Evolutionary conservation across 2,797 vertebrate species (phyloP), one percentile per base, ranked within the genome.

Genomic region (Chaetodon trifasciatus): DNA sequence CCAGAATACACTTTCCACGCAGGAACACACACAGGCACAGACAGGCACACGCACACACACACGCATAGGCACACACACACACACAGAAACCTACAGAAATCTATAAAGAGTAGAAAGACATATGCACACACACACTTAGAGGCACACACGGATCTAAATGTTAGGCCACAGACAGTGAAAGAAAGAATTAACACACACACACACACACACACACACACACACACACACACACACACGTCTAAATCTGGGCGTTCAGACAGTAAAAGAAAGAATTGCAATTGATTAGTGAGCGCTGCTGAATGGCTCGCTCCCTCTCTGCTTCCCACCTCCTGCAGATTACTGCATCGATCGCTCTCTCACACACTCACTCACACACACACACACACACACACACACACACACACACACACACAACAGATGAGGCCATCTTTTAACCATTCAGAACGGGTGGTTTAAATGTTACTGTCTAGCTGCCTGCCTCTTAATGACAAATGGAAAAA

Each of bases 251-350:
- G 75, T 83, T 86, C 72, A 86, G 83, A 93, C 89, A 85, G 87
- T 90, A 90, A 93, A 89, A 89, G 88, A 92, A 91, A 92, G 85
- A 90, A 93, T 93, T 91, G 91, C 88, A 92, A 94, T 94, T 93
- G 93, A 95, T 95, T 93, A 88, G 85, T 79, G 84, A 89, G 86
- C 67, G 57, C 39, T 80, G 86, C 86, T 87, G 90, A 92, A 90
- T 86, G 91, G 87, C 67, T 88, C 70, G 53, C 86, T 90, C 88
- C 65, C 84, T 88, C 81, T 78, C 82, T 78, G 84, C 89, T 90
- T 89, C 85, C 88, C 88, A 82, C 88, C 90, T 91, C 70, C 88
- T 90, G 83, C 79, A 92, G 93, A 94, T 93, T 91, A 94, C 91
- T 90, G 78, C 85, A 93, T 94, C 89, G 92, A 94, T 94, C 88